phyloP scores from a whole-genome alignment of 2,888 invertebrate genomes.

The Leptinotarsa juncta region DNA sequence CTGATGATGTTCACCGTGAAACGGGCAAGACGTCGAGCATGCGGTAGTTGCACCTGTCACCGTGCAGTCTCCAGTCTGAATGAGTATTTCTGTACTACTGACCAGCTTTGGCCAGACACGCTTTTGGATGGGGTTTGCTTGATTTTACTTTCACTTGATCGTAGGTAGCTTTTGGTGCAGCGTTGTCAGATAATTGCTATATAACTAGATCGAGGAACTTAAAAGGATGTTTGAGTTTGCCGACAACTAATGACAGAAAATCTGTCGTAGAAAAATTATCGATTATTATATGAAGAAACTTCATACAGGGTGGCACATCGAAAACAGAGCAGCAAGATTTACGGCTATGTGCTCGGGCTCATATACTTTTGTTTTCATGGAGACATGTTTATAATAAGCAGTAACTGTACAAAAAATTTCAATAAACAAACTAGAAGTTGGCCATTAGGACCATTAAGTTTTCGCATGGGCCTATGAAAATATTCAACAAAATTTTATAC shows the following conservation, averaged over 20 bases:
- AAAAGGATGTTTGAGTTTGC: constrained; percentile 5
- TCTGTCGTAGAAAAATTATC: constrained; percentile 23
- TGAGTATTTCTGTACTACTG: constrained; percentile 63
- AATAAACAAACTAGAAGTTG: too few relatives aligned
- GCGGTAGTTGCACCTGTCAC: constrained; percentile 53
- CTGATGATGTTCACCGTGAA: constrained; percentile 25
- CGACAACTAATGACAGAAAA: constrained; percentile 23
- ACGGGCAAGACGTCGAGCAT: constrained; percentile 36
- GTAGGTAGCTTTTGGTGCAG: constrained; percentile 43
- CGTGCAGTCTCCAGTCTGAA: constrained; percentile 54
- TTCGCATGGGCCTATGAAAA: too few relatives aligned
- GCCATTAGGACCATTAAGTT: too few relatives aligned
- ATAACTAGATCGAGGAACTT: constrained; percentile 20
- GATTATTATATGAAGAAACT: constrained; percentile 18
- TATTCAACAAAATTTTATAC: too few relatives aligned
- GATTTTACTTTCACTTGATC: constrained; percentile 54
- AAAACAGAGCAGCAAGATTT: too few relatives aligned
- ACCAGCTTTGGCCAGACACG: constrained; percentile 57
- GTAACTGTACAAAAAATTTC: too few relatives aligned
- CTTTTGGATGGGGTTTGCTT: constrained; percentile 50
- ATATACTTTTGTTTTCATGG: too few relatives aligned
- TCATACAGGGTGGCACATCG: background rate
- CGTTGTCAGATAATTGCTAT: constrained; percentile 34
- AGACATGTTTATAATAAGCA: too few relatives aligned
- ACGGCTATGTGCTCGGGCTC: too few relatives aligned